These are phyloP conservation scores for Thalpophila matura DNA, from an alignment of 2,888 invertebrate genomes.

Conservation along the genomic window DNA sequence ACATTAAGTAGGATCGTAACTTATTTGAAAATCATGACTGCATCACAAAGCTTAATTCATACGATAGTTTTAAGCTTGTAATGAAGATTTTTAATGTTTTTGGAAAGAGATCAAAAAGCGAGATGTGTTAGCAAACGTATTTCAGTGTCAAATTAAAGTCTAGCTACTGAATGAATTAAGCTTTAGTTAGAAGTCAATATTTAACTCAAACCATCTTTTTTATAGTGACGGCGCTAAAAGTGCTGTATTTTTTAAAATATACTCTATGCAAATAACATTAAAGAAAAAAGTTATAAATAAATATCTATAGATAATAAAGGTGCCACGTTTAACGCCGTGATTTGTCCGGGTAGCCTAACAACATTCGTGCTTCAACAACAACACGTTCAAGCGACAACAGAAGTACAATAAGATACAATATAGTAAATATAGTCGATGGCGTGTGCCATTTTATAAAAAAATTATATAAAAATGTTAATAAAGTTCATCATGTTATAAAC, in stretches of 20 bases:
- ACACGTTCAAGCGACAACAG: conserved; percentile 89
- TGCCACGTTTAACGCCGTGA: conserved; percentile 80
- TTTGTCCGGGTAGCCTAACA: conserved; percentile 82
- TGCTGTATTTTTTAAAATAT: conserved; percentile 59
- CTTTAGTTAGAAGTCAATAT: conserved; percentile 63
- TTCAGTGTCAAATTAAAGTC: conserved; percentile 34
- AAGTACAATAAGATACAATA: conserved; percentile 85
- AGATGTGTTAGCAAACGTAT: conserved; percentile 51
- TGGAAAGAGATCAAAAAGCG: conserved; percentile 44
- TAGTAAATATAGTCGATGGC: conserved; percentile 90
- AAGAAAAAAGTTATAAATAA: conserved; percentile 49
- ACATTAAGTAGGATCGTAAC: conserved; percentile 38
- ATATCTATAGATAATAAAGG: conserved; percentile 44
- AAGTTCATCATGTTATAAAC: conserved; percentile 90
- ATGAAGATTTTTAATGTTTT: conserved; percentile 28
- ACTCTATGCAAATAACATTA: conserved; percentile 62
- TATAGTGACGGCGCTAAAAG: conserved; percentile 76
- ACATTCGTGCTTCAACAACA: conserved; percentile 88
- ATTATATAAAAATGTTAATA: conserved; percentile 86
- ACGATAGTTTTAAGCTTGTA: conserved; percentile 40
- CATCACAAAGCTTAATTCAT: conserved; percentile 57
- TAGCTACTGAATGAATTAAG: conserved; percentile 66
- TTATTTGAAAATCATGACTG: conserved; percentile 43
- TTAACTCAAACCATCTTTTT: conserved; percentile 54
- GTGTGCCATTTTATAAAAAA: conserved; percentile 87